phyloP scores from a whole-genome alignment of 1,140 invertebrate genomes.

The Magallana gigas region DNA sequence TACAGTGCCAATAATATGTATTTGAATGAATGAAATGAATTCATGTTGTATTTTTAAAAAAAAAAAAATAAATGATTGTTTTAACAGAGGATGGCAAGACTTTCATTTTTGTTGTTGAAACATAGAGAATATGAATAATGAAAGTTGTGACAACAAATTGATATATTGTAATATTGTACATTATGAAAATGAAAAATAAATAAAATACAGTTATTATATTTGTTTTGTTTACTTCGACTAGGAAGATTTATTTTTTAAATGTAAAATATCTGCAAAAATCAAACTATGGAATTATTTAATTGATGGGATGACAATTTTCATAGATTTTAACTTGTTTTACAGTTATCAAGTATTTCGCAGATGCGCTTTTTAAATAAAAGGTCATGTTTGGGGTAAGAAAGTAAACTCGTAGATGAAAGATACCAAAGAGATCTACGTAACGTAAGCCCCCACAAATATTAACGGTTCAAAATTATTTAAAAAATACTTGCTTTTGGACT shows the following conservation, averaged over 20 bases:
- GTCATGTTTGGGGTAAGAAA: too few species aligned
- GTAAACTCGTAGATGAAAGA: too few species aligned
- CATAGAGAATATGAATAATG: conserved; percentile 6
- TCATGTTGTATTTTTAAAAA: neutral
- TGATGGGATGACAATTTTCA: neutral
- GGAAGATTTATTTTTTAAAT: neutral
- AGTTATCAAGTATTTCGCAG: too few species aligned
- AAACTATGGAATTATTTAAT: neutral
- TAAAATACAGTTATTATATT: neutral
- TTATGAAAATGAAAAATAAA: neutral
- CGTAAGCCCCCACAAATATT: too few species aligned
- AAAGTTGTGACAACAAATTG: conserved; percentile 10
- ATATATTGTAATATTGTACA: conserved; percentile 30
- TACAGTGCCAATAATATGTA: neutral
- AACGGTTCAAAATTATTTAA: too few species aligned
- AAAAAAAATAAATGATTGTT: neutral
- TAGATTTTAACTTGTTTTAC: neutral
- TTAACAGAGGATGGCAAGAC: neutral
- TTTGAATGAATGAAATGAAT: neutral
- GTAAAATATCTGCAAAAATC: neutral
- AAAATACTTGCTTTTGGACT: too few species aligned
- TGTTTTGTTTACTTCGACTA: neutral
- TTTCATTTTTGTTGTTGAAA: conserved; percentile 17
- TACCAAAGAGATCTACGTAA: too few species aligned
- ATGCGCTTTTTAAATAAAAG: too few species aligned